phyloP scores from a whole-genome alignment of 2,888 invertebrate species.

The Erebia ligea region DNA sequence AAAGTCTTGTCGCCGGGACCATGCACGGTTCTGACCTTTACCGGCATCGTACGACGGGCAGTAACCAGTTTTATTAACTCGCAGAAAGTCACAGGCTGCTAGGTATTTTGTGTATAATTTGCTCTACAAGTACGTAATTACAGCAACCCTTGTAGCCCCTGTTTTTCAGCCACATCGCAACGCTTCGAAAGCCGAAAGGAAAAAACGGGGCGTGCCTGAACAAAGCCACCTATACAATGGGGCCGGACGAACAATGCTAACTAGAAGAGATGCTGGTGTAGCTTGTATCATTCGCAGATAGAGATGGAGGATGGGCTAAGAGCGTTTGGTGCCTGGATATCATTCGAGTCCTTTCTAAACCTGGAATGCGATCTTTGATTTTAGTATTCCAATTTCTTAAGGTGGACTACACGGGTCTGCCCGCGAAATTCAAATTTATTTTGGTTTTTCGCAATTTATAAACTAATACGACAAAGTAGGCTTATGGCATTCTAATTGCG shows the following conservation, averaged over 20 bases:
- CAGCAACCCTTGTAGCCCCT: conserved; percentile 50
- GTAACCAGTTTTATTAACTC: background rate
- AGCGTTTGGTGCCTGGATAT: conserved; percentile 16
- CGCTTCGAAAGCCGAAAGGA: conserved; percentile 72
- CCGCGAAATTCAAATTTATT: too few relatives aligned
- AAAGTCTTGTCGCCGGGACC: too few relatives aligned
- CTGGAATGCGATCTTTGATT: background rate
- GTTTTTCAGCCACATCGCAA: conserved; percentile 61
- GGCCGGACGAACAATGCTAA: conserved; percentile 75
- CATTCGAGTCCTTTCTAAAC: background rate
- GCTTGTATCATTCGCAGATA: conserved; percentile 77
- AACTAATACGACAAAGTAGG: too few relatives aligned
- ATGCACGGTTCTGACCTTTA: too few relatives aligned
- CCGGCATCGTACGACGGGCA: too few relatives aligned
- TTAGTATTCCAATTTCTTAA: background rate
- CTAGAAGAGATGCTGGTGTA: conserved; percentile 65
- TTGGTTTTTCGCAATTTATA: too few relatives aligned
- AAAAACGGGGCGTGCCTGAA: conserved; percentile 78
- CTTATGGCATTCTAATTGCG: too few relatives aligned
- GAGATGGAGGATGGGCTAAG: conserved; percentile 50
- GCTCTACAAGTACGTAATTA: conserved; percentile 45
- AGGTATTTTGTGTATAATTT: conserved; percentile 23
- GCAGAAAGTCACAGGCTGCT: conserved; percentile 2
- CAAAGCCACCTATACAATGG: conserved; percentile 75
- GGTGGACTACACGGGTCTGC: too few relatives aligned